Percentiles rank a stretch among this genome's conserved stretches.
Evolutionary conservation across 2,888 invertebrate genomes (phyloP).

Genomic region (Acrobasis consociella): DNA sequence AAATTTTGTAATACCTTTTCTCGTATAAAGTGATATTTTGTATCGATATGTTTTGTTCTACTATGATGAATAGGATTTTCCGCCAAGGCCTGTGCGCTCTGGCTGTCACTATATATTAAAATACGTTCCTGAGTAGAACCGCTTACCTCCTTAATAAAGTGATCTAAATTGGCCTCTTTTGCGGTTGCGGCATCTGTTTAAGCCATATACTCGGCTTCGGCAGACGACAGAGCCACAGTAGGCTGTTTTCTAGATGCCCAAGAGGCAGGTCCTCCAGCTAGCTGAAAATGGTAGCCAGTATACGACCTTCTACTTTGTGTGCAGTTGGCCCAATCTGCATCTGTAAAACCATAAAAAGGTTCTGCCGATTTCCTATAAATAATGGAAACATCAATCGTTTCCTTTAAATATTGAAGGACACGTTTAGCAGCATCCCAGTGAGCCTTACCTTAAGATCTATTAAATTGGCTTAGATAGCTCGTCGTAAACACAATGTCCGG

Average conservation of each 20-base stretch:
- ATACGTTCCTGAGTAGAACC: neutral
- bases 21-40: neutral
- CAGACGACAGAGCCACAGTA: conserved; percentile 3
- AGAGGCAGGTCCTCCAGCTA: conserved; percentile 1
- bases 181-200: neutral
- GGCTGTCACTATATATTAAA: neutral
- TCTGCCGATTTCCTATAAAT: neutral
- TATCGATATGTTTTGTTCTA: conserved; percentile 13
- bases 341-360: neutral
- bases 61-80: conserved; percentile 6
- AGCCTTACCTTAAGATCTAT: neutral
- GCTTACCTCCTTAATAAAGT: neutral
- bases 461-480: conserved; percentile 6
- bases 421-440: conserved; percentile 10
- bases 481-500: conserved; percentile 4
- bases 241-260: conserved; percentile 1
- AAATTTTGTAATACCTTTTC: neutral
- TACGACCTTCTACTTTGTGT: neutral
- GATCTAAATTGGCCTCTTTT: neutral
- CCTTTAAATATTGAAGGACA: conserved; percentile 9
- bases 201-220: conserved; percentile 16
- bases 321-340: conserved; percentile 4
- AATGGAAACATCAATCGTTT: neutral
- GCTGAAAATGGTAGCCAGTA: neutral
- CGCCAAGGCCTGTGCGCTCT: neutral